Conservation (phyloP, 2,113 vertebrate genomes). For the Ornithorhynchus anatinus region DNA sequence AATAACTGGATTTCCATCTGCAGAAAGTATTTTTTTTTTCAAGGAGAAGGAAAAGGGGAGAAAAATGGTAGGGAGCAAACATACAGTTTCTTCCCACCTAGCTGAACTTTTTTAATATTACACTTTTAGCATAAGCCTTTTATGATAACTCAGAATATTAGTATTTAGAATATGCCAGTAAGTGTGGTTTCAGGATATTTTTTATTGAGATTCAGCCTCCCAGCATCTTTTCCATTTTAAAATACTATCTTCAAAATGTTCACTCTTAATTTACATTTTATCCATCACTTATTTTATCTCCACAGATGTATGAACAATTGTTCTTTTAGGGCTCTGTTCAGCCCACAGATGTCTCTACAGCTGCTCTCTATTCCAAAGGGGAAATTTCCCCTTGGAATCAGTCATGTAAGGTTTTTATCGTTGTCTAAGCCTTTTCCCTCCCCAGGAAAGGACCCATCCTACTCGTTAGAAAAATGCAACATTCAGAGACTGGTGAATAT, state of each 20-base stretch:
- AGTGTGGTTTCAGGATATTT: slow-evolving; percentile 7
- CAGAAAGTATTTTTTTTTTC: not conserved
- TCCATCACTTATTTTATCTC: slow-evolving; percentile 54
- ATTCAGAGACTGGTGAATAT: not conserved
- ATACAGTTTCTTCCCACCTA: not conserved
- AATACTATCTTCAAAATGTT: slow-evolving; percentile 16
- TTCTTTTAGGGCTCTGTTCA: slow-evolving; percentile 49
- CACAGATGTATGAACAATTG: slow-evolving; percentile 48
- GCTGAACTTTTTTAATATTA: not conserved
- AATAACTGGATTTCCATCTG: not conserved
- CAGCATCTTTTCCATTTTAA: slow-evolving; percentile 10
- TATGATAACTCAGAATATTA: not conserved
- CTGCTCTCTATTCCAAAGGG: slow-evolving; percentile 34
- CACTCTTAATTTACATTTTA: slow-evolving; percentile 48
- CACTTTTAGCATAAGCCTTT: not conserved
- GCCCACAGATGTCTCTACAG: slow-evolving; percentile 56
- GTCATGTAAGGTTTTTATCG: slow-evolving; percentile 19
- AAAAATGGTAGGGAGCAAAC: not conserved
- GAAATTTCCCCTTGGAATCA: slow-evolving; percentile 11
- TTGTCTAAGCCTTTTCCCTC: not conserved
- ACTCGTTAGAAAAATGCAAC: not conserved
- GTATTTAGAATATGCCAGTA: slow-evolving; percentile 4
- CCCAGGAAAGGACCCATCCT: not conserved
- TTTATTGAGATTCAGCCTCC: slow-evolving; percentile 10
- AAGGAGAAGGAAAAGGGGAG: not conserved